Conservation (phyloP, 1,140 invertebrate species). For the Bombus huntii region DNA sequence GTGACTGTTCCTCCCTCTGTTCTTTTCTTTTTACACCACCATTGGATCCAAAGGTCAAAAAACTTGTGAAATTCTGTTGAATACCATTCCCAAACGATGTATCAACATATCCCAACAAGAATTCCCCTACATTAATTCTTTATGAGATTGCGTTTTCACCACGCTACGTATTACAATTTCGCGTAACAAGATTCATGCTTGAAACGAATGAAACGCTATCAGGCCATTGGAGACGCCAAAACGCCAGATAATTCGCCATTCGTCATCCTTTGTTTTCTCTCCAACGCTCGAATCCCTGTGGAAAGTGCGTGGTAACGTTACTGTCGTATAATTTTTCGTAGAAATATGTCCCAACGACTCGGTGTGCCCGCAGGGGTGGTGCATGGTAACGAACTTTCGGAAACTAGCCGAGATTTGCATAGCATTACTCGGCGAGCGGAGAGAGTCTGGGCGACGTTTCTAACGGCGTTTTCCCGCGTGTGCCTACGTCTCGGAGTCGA, state of each 20-base stretch:
- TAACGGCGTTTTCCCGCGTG: conserved; percentile 57
- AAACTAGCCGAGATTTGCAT: conserved; percentile 74
- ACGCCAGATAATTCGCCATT: no score
- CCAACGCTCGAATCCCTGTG: not conserved
- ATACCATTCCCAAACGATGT: no score
- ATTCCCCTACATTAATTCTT: no score
- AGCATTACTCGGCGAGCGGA: conserved; percentile 56
- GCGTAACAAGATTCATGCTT: not conserved
- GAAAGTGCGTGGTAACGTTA: not conserved
- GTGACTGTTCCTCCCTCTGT: no score
- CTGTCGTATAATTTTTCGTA: conserved; percentile 19
- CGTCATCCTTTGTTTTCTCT: not conserved
- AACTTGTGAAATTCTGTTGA: no score
- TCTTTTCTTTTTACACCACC: no score
- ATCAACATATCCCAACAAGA: no score
- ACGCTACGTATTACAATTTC: no score
- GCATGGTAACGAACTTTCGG: conserved; percentile 72
- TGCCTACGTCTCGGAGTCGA: conserved; percentile 51
- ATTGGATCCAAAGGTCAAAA: no score
- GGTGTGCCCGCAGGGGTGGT: conserved; percentile 23
- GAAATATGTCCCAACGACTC: conserved; percentile 33
- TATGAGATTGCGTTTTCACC: no score
- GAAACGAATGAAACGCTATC: not conserved
- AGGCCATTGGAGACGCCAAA: not conserved
- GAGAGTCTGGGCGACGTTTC: conserved; percentile 58